Evolutionary conservation across 2,113 vertebrate species (phyloP).

Genomic region (Dasyurus viverrinus): DNA sequence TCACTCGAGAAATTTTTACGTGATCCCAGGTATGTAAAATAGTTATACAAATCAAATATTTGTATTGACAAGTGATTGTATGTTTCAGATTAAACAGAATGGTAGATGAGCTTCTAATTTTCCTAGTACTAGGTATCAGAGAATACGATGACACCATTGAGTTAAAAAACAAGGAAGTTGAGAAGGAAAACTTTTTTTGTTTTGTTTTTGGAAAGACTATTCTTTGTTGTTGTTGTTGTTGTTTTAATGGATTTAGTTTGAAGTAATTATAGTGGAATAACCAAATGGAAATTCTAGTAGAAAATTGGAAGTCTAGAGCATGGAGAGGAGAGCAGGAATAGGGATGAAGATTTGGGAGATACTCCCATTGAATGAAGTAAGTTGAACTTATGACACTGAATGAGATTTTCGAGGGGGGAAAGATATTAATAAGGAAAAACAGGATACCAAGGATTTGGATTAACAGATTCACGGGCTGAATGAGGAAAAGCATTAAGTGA

Average conservation of each 20-base stretch:
- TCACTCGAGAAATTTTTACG: too few relatives aligned
- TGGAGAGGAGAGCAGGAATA: neutral
- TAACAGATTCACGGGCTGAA: neutral
- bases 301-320: neutral
- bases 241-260: neutral
- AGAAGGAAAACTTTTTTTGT: neutral
- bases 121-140: neutral
- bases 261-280: neutral
- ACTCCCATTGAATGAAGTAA: neutral
- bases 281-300: neutral
- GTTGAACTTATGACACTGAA: neutral
- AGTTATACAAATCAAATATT: too few relatives aligned
- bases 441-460: neutral
- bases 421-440: neutral
- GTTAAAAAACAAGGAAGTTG: neutral
- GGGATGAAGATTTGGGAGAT: neutral
- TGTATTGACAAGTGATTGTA: neutral
- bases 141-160: neutral
- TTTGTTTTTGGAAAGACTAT: neutral
- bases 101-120: neutral
- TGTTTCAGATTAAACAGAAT: neutral
- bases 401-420: neutral
- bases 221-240: neutral
- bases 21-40: too few relatives aligned
- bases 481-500: neutral